Evolutionary conservation across 2,113 vertebrate genomes (phyloP), one percentile per base, ranked within the genome.

Genomic region (Propithecus coquereli): DNA sequence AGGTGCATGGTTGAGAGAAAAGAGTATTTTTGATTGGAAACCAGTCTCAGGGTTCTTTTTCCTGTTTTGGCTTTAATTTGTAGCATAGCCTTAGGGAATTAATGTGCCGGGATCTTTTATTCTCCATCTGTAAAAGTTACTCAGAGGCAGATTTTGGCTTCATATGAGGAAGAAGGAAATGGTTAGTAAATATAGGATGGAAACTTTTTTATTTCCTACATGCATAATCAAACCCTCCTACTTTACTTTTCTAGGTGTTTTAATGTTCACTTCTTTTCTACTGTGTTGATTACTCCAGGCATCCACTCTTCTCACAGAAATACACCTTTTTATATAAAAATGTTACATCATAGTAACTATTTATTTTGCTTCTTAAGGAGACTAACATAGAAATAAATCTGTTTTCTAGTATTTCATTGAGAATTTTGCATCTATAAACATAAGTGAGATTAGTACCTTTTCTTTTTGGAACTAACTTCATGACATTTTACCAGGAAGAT

Each of bases 111-210:
- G 68, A 77, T 12, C 50, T 94, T 71, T 94, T 83, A 90, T 47
- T 65, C 89, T 86, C n/a, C n/a, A 66, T 88, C 76, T 96, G 70
- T n/a, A 81, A 88, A 95, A 90, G 43, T 94, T 61, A 80, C 32
- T 65, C 7, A 16, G 70, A 91, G 32, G 61, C 79, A 96, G 71
- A 85, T 74, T 87, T 87, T 59, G n/a, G 37, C 40, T 92, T 57
- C 27, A 47, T 85, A 85, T 20, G 57, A 93, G 66, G 70, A 82
- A 85, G 47, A 89, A 94, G 84, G 32, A 92, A 85, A 71, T 59
- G 7, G 22, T 90, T 88, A 70, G 27, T 82, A 94, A 66, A 87
- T 32, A 23, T 20, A 22, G 43, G 16, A 34, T 76, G 59, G 47
- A 63, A 76, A 66, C 17, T 13, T 84, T 77, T 92, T 40, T 22